Percentiles rank a stretch among this genome's conserved stretches.
Conservation (phyloP, 2,797 vertebrate species). For the Cirrhinus mrigala region DNA sequence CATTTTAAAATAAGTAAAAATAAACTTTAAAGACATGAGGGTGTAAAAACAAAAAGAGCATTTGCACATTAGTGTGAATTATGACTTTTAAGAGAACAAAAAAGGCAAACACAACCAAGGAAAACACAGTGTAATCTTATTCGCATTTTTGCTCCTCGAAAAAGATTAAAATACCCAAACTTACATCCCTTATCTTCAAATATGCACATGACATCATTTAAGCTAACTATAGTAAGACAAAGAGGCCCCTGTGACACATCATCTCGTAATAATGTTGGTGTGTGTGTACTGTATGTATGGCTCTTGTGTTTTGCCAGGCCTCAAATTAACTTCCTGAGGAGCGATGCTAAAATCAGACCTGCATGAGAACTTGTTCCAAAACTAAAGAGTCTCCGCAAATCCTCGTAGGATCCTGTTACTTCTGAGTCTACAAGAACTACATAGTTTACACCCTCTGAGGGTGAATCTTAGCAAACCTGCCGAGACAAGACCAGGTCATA, state of each 20-base stretch:
- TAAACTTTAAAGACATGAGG: not conserved
- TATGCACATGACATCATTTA: constrained; percentile 39
- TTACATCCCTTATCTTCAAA: constrained; percentile 18
- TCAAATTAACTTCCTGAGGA: constrained; percentile 31
- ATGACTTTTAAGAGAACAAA: constrained; percentile 22
- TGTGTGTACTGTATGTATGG: constrained; percentile 27
- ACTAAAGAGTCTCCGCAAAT: constrained; percentile 26
- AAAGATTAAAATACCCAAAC: constrained; percentile 2
- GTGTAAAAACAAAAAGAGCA: not conserved
- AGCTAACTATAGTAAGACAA: constrained; percentile 17
- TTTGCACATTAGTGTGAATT: not conserved
- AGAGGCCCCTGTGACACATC: constrained; percentile 34
- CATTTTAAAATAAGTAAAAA: not conserved
- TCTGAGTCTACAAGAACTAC: constrained; percentile 1
- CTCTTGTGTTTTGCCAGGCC: constrained; percentile 42
- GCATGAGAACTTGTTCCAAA: constrained; percentile 32
- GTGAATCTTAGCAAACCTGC: constrained; percentile 3
- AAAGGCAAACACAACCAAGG: not conserved
- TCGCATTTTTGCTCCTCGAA: not conserved
- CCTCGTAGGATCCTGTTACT: constrained; percentile 18
- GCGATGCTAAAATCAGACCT: constrained; percentile 46
- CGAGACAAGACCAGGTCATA: not conserved
- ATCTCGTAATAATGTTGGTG: constrained; percentile 23
- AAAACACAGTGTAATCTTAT: not conserved
- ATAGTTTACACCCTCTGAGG: not conserved